Conservation (phyloP, 2,888 invertebrate species). For the Ypsolopha sequella region DNA sequence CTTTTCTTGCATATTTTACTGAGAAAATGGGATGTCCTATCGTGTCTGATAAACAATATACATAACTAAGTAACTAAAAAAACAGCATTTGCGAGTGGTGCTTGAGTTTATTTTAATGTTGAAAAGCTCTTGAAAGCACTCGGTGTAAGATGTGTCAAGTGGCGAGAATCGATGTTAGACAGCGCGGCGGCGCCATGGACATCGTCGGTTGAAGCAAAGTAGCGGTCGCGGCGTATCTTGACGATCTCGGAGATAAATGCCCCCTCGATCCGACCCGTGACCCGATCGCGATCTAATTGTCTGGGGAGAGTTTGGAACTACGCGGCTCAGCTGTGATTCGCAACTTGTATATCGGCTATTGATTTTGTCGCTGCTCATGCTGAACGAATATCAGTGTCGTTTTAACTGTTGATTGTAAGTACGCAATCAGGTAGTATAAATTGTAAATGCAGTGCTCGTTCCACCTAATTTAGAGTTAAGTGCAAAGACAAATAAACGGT, state of each 20-base stretch:
- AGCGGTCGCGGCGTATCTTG: slow-evolving; percentile 43
- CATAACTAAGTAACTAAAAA: too few relatives aligned
- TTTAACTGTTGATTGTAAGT: too few relatives aligned
- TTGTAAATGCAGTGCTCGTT: too few relatives aligned
- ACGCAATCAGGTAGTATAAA: too few relatives aligned
- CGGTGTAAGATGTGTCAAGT: slow-evolving; percentile 39
- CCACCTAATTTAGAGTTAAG: too few relatives aligned
- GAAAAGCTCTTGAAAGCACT: slow-evolving; percentile 25
- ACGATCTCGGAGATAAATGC: slow-evolving; percentile 39
- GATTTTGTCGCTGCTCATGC: not conserved
- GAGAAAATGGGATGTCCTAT: too few relatives aligned
- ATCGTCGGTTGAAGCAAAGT: not conserved
- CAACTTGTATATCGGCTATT: not conserved
- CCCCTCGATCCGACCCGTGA: slow-evolving; percentile 12
- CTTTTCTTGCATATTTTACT: too few relatives aligned
- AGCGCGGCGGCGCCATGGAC: not conserved
- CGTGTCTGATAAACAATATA: too few relatives aligned
- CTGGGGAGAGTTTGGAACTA: not conserved
- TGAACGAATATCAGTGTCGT: too few relatives aligned
- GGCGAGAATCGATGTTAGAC: slow-evolving; percentile 24
- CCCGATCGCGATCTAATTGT: not conserved
- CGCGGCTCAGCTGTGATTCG: not conserved
- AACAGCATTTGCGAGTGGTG: too few relatives aligned
- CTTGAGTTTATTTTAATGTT: too few relatives aligned
- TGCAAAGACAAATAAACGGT: too few relatives aligned